Percentiles rank a stretch among this genome's conserved stretches.
Evolutionary conservation across 2,888 invertebrate species (phyloP).

Genomic region (Amphipyra berbera): DNA sequence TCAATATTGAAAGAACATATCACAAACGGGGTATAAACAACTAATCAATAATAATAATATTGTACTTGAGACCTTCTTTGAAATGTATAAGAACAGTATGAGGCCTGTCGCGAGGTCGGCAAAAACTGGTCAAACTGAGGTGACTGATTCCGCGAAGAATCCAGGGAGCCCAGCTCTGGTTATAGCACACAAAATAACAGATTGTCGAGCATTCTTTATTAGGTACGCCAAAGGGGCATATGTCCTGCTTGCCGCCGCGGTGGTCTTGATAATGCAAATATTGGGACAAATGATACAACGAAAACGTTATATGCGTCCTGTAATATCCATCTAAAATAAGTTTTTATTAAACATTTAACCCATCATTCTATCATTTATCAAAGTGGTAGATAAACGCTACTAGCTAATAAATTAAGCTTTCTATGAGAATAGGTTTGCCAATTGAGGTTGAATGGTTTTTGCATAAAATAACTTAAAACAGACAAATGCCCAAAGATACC

Average conservation of each 20-base stretch:
- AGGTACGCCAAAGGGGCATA: slow-evolving; percentile 38
- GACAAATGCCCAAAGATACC: slow-evolving; percentile 23
- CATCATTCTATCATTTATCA: slow-evolving; percentile 43
- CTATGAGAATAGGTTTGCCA: slow-evolving; percentile 33
- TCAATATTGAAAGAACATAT: slow-evolving; percentile 72
- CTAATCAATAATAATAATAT: slow-evolving; percentile 68
- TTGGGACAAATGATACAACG: slow-evolving; percentile 9
- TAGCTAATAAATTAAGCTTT: slow-evolving; percentile 48
- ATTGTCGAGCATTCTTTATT: slow-evolving; percentile 55
- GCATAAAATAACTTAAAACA: slow-evolving; percentile 37
- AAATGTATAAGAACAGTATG: slow-evolving; percentile 73
- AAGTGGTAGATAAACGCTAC: slow-evolving; percentile 41
- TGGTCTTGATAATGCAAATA: slow-evolving; percentile 55
- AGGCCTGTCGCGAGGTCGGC: slow-evolving; percentile 66
- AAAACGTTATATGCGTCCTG: slow-evolving; percentile 8
- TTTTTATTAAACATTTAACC: slow-evolving; percentile 20
- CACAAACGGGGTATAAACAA: slow-evolving; percentile 50
- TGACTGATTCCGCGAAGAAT: slow-evolving; percentile 84
- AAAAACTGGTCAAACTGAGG: slow-evolving; percentile 80
- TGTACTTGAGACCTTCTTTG: slow-evolving; percentile 74
- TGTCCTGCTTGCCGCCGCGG: slow-evolving; percentile 31
- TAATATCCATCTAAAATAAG: slow-evolving; percentile 10
- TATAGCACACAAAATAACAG: slow-evolving; percentile 60
- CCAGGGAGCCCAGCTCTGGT: slow-evolving; percentile 66
- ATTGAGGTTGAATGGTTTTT: slow-evolving; percentile 42